phyloP scores from a whole-genome alignment of 2,797 vertebrate genomes.

The Etheostoma perlongum region DNA sequence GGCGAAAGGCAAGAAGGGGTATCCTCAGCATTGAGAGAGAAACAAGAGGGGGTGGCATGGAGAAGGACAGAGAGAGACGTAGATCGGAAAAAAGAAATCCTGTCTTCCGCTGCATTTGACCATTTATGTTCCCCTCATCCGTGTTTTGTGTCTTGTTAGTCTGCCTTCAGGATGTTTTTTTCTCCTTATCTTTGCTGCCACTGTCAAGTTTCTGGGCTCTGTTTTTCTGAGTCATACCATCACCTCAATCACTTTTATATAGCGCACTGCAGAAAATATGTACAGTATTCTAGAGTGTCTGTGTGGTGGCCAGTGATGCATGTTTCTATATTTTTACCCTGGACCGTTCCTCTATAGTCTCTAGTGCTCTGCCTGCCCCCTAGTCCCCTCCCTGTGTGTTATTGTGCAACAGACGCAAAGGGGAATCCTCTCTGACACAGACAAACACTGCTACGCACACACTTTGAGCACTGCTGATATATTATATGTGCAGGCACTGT shows the following conservation, averaged over 20 bases:
- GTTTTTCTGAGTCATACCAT: slow-evolving; percentile 7
- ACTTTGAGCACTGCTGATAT: slow-evolving; percentile 60
- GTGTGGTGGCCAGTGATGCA: background rate
- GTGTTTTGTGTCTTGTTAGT: background rate
- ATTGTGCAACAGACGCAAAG: slow-evolving; percentile 70
- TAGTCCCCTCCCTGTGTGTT: slow-evolving; percentile 47
- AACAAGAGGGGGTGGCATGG: slow-evolving; percentile 46
- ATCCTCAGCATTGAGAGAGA: slow-evolving; percentile 63
- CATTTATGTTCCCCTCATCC: slow-evolving; percentile 32
- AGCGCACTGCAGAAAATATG: background rate
- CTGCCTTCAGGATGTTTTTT: background rate
- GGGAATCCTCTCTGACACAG: slow-evolving; percentile 83
- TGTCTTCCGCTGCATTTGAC: slow-evolving; percentile 58
- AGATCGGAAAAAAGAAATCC: slow-evolving; percentile 69
- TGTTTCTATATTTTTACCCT: slow-evolving; percentile 12
- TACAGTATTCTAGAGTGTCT: background rate
- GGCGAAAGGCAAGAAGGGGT: slow-evolving; percentile 69
- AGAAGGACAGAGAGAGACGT: slow-evolving; percentile 51
- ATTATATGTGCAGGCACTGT: slow-evolving; percentile 69
- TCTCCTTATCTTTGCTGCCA: background rate
- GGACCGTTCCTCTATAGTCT: slow-evolving; percentile 33
- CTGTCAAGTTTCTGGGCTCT: background rate
- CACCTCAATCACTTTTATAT: background rate
- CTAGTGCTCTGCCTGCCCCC: slow-evolving; percentile 30
- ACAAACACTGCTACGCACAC: slow-evolving; percentile 59